Percentiles rank a stretch among this genome's conserved stretches.
Conservation (phyloP, 2,113 vertebrate species). For the Phaethornis superciliosus region DNA sequence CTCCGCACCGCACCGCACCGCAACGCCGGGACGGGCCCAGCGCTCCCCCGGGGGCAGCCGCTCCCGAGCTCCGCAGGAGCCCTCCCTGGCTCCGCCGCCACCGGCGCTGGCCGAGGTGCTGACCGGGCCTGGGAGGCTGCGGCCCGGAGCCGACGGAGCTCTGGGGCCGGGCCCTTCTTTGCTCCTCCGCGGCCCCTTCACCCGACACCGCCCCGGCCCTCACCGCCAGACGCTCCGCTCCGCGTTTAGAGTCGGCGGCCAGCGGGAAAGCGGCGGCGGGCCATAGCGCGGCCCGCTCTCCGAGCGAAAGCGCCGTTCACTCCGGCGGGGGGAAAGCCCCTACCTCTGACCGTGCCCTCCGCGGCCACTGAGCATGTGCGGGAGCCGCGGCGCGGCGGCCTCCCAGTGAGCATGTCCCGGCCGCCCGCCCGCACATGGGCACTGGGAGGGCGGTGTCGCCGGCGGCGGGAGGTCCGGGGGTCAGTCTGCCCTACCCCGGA, state of each 20-base stretch:
- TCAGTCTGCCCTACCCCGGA: too few species aligned
- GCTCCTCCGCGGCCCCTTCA: not conserved
- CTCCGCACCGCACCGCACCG: too few species aligned
- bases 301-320: not conserved
- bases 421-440: slow-evolving; percentile 16
- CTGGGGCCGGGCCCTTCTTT: not conserved
- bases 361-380: slow-evolving; percentile 60
- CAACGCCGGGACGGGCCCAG: not conserved
- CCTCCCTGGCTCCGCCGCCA: not conserved
- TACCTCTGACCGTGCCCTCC: slow-evolving; percentile 2
- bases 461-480: not conserved
- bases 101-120: slow-evolving; percentile 32
- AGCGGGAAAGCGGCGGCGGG: not conserved
- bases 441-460: not conserved
- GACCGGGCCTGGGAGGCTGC: not conserved
- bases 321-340: not conserved
- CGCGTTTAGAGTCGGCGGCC: not conserved
- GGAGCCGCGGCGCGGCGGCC: not conserved
- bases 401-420: slow-evolving; percentile 8
- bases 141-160: not conserved
- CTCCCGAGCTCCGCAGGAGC: too few species aligned
- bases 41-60: not conserved
- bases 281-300: not conserved
- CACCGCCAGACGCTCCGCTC: not conserved
- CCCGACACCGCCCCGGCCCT: not conserved